Conservation (phyloP, 1,140 invertebrate genomes). For the Aphelinus certus region DNA sequence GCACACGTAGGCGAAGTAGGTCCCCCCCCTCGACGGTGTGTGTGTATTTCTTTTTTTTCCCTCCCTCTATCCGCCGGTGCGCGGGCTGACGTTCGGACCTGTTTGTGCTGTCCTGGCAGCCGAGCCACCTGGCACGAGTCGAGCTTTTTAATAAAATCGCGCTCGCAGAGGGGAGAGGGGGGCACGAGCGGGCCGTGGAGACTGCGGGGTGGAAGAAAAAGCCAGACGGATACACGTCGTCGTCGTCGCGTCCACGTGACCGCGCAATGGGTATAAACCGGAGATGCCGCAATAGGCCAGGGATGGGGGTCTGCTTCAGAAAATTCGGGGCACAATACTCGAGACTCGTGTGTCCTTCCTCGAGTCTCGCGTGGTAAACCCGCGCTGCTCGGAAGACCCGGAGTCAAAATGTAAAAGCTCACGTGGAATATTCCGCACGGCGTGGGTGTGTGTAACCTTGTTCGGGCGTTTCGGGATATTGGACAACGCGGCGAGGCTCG, state of each 20-base stretch:
- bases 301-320: too few species aligned
- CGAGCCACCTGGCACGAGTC: constrained; percentile 22
- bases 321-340: not conserved
- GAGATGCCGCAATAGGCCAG: constrained; percentile 4
- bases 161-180: not conserved
- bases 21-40: too few species aligned
- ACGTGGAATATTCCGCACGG: too few species aligned
- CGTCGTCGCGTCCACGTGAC: too few species aligned
- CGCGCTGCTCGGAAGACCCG: too few species aligned
- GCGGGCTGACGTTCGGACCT: constrained; percentile 5
- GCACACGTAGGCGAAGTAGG: too few species aligned
- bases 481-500: too few species aligned
- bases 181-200: too few species aligned
- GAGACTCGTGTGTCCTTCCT: not conserved
- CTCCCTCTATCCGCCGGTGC: not conserved
- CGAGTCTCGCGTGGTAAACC: not conserved
- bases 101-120: constrained; percentile 17
- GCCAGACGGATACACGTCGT: not conserved
- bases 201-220: not conserved
- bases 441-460: too few species aligned
- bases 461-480: too few species aligned
- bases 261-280: not conserved
- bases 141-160: constrained; percentile 27
- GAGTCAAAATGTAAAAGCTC: too few species aligned
- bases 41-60: not conserved